Conservation (phyloP, 2,797 vertebrate species). For the Avahi laniger region DNA sequence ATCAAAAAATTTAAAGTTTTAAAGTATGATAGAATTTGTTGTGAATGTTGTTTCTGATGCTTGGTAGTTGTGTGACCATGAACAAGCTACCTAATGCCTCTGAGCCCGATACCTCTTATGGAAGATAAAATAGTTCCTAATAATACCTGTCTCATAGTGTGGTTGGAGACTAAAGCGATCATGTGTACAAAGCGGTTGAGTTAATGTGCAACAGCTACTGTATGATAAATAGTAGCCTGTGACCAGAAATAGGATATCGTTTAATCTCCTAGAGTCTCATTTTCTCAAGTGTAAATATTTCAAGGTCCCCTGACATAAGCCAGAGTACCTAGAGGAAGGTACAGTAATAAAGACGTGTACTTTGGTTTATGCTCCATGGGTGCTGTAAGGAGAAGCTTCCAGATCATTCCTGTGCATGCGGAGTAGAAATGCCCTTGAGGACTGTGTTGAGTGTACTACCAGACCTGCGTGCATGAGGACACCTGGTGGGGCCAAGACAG, state of each 20-base stretch:
- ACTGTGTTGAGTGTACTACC: not conserved
- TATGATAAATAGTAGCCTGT: not conserved
- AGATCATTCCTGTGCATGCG: not conserved
- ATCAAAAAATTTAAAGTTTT: not conserved
- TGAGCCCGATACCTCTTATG: not conserved
- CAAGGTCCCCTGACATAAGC: not conserved
- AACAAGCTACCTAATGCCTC: not conserved
- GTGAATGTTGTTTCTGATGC: not conserved
- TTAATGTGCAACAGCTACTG: not conserved
- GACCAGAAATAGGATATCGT: not conserved
- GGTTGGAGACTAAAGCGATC: not conserved
- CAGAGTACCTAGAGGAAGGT: not conserved
- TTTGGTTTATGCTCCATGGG: rapidly evolving
- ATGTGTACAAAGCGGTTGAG: not conserved
- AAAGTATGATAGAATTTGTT: not conserved
- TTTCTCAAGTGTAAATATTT: not conserved
- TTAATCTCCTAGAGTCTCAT: not conserved
- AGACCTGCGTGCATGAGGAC: not conserved
- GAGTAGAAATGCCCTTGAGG: not conserved
- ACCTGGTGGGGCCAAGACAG: not conserved
- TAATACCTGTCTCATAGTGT: not conserved
- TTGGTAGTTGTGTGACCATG: not conserved
- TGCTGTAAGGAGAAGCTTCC: not conserved
- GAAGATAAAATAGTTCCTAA: not conserved
- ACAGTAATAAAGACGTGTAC: rapidly evolving